These are phyloP conservation scores for Hypsibius dujardini DNA, from an alignment of 1,140 invertebrate genomes.

Conservation along the genomic window DNA sequence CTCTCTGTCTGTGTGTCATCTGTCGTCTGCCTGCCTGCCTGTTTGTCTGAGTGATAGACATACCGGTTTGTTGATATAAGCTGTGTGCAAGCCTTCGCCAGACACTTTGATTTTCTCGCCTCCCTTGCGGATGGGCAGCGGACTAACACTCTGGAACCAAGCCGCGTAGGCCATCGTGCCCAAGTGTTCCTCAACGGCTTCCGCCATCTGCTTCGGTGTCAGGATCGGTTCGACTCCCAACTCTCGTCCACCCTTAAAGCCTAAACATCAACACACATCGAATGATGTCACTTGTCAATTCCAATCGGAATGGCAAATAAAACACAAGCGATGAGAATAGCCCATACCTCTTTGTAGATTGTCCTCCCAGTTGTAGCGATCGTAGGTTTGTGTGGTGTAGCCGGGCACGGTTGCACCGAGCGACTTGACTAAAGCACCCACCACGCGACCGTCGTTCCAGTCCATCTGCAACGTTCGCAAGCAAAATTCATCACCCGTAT, in stretches of 20 bases:
- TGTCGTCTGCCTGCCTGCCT: too few relatives aligned
- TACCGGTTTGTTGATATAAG: constrained; percentile 21
- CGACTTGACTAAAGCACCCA: constrained; percentile 65
- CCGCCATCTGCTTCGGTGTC: constrained; percentile 77
- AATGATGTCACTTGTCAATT: constrained; percentile 25
- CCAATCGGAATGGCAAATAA: constrained; percentile 16
- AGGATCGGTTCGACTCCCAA: constrained; percentile 68
- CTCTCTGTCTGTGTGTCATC: not conserved
- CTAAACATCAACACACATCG: constrained; percentile 24
- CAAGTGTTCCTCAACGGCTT: constrained; percentile 78
- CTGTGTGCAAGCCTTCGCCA: constrained; percentile 25
- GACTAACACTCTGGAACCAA: constrained; percentile 66
- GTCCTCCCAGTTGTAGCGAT: constrained; percentile 56
- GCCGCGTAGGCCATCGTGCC: constrained; percentile 88
- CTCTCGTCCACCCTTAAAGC: constrained; percentile 43
- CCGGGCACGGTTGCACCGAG: constrained; percentile 63
- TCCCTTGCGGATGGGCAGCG: constrained; percentile 28
- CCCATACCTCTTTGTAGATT: constrained; percentile 46
- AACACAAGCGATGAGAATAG: not conserved
- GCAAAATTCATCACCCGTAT: constrained; percentile 17
- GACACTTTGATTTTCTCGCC: constrained; percentile 23
- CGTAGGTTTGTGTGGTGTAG: constrained; percentile 51
- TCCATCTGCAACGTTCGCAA: constrained; percentile 47
- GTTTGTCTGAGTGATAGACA: too few relatives aligned
- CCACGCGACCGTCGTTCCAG: constrained; percentile 79